phyloP scores from a whole-genome alignment of 2,888 invertebrate genomes.

The Thereva nobilitata region DNA sequence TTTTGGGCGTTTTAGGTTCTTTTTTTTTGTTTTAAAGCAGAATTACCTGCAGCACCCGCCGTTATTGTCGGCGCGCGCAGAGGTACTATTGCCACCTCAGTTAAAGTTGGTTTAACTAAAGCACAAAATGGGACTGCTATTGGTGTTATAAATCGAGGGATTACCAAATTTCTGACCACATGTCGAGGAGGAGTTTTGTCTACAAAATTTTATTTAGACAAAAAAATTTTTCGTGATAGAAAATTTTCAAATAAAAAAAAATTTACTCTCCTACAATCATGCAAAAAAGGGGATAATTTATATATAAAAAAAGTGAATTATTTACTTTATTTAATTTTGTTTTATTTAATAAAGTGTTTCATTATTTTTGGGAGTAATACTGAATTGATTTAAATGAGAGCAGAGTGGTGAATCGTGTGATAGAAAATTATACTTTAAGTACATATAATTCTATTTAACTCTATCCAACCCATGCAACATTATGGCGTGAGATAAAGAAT shows the following conservation, averaged over 20 bases:
- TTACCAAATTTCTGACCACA: constrained; percentile 44
- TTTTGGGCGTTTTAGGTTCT: neutral
- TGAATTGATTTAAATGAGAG: neutral
- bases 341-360: constrained; percentile 6
- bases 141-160: constrained; percentile 44
- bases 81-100: constrained; percentile 43
- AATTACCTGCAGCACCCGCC: constrained; percentile 46
- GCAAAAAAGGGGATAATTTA: neutral
- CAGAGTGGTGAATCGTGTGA: too few relatives aligned
- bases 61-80: constrained; percentile 43
- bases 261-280: too few relatives aligned
- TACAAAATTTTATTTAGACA: constrained; percentile 38
- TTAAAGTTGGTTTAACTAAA: constrained; percentile 44
- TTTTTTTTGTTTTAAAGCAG: constrained; percentile 12
- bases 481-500: too few relatives aligned
- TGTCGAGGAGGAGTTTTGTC: constrained; percentile 43
- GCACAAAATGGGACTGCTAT: constrained; percentile 44
- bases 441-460: neutral
- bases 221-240: neutral
- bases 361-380: neutral
- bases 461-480: constrained; percentile 6
- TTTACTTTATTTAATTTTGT: neutral
- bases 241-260: too few relatives aligned
- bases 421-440: too few relatives aligned
- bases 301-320: neutral